Evolutionary conservation across 2,797 vertebrate species (phyloP), one percentile per base, ranked within the genome.

Genomic region (Pipistrellus kuhlii): DNA sequence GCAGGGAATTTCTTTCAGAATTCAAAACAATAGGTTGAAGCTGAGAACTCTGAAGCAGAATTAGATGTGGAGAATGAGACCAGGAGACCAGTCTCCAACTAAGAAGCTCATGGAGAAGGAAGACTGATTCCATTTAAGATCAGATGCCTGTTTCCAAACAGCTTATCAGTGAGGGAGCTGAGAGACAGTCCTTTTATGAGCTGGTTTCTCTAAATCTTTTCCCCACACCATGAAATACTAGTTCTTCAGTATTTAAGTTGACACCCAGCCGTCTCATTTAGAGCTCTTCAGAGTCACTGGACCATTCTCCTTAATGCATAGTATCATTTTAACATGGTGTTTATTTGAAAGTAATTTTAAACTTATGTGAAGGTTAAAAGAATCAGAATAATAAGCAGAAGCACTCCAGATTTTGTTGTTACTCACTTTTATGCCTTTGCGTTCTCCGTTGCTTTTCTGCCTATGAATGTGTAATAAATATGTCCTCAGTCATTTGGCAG

Each of bases 1-100:
- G 73, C 92, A 7, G 48, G 76, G 72, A 32, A 73, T 77, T 84
- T 94, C 82, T 88, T 46, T 64, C 32, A 91, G 62, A 86, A 91
- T 87, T 93, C 84, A 96, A 91, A 92, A 90, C 55, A 44, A 44
- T 84, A 51, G 73, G 64, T 90, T 92, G 95, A 78, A 78, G 94
- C 51, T 57, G 59, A 85, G 88, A 82, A 68, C 72, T 78, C 20
- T 5, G 59, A 84, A 84, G 76, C 48, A 38, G 41, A 57, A 62
- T 71, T 64, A 62, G 77, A 66, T 18, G 11, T 55, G 21, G 71
- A 75, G 5, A 18, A 5, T 35, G 13, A 23, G 32, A 75, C 48
- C 64, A 25, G n/a, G 62, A 69, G 73, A 15, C 1, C 1, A 15
- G 21, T 30, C 23, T 44, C 51, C 23, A 46, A 4, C 51, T 44